phyloP scores from a whole-genome alignment of 1,140 invertebrate genomes.

The Antheraea pernyi region DNA sequence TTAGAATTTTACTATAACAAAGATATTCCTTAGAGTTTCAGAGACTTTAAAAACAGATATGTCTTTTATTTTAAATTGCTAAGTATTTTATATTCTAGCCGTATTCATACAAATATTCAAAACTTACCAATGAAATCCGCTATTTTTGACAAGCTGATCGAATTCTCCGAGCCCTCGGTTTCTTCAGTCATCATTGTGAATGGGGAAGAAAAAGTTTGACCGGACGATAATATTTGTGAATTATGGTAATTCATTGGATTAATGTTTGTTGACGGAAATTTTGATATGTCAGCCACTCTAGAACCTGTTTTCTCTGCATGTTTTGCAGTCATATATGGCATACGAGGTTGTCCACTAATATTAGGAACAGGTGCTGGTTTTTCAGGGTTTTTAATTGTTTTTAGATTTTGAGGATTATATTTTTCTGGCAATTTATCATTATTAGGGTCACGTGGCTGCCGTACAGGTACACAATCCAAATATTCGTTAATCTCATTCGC shows the following conservation, averaged over 20 bases:
- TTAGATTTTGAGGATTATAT: not conserved
- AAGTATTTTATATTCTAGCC: not conserved
- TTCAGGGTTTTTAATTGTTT: slow-evolving; percentile 2
- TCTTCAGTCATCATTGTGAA: slow-evolving; percentile 42
- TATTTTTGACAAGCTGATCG: slow-evolving; percentile 66
- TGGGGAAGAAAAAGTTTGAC: slow-evolving; percentile 20
- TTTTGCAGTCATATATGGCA: not conserved
- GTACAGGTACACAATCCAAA: slow-evolving; percentile 59
- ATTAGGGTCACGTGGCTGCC: slow-evolving; percentile 36
- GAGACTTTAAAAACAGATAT: too few relatives aligned
- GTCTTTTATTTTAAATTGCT: too few relatives aligned
- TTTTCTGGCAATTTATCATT: slow-evolving; percentile 27
- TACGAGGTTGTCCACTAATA: not conserved
- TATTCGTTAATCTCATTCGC: slow-evolving; percentile 31
- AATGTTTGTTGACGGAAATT: not conserved
- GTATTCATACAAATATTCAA: not conserved
- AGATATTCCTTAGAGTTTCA: too few relatives aligned
- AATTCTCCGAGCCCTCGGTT: slow-evolving; percentile 53
- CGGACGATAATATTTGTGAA: slow-evolving; percentile 24
- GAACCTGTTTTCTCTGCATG: not conserved
- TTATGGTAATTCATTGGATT: slow-evolving; percentile 13
- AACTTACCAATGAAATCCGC: slow-evolving; percentile 65
- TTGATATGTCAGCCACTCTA: not conserved
- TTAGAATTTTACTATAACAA: too few relatives aligned
- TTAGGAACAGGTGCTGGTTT: not conserved